Conservation (phyloP, 2,888 invertebrate genomes). For the Pristionchus mayeri region DNA sequence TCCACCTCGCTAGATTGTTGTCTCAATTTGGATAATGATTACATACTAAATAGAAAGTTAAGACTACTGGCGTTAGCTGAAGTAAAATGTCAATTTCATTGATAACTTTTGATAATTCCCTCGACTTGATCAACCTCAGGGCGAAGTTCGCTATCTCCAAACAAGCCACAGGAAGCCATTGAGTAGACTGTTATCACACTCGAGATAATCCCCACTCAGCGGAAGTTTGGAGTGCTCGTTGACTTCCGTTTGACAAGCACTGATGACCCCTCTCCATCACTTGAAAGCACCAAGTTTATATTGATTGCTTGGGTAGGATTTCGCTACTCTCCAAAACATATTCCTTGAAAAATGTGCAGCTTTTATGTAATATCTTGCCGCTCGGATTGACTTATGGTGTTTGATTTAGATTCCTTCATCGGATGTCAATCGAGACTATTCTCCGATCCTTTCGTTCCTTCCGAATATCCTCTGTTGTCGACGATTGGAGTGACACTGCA, state of each 20-base stretch:
- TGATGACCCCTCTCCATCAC: background rate
- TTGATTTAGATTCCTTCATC: background rate
- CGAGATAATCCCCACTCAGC: constrained; percentile 15
- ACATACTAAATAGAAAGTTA: background rate
- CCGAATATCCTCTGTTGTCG: background rate
- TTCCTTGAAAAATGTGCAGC: too few species aligned
- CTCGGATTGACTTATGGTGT: background rate
- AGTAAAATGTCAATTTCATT: background rate
- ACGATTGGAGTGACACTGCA: constrained; percentile 16
- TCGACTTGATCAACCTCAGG: background rate
- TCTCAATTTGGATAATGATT: background rate
- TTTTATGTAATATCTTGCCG: too few species aligned
- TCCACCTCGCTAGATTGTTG: background rate
- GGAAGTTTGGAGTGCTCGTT: constrained; percentile 13
- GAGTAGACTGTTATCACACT: constrained; percentile 16
- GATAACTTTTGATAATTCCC: background rate
- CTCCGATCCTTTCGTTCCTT: background rate
- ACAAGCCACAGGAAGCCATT: background rate
- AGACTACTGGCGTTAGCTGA: background rate
- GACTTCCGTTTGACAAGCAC: constrained; percentile 30
- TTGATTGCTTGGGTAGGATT: too few species aligned
- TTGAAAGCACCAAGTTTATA: too few species aligned
- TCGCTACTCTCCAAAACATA: too few species aligned
- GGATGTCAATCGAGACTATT: constrained; percentile 20
- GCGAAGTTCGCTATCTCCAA: background rate